These are phyloP conservation scores for Nyctibius bracteatus DNA, from an alignment of 2,113 vertebrate genomes.

Conservation along the genomic window DNA sequence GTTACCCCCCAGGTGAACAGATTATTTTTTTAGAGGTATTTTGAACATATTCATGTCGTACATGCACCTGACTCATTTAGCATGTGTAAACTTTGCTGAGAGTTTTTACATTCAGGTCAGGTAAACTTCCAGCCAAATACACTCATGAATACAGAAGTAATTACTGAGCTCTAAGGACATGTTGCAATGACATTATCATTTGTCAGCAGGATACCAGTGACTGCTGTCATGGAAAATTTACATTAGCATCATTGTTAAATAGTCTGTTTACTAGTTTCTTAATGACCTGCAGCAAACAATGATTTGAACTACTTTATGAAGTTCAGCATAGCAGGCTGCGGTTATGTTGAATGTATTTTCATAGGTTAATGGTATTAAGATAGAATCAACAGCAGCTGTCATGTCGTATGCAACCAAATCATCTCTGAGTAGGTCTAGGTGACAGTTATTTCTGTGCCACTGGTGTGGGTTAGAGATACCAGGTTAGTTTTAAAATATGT, in stretches of 20 bases:
- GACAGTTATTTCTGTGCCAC: not conserved
- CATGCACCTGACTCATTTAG: not conserved
- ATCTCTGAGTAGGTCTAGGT: not conserved
- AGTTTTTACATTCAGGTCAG: slow-evolving; percentile 47
- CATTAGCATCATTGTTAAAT: slow-evolving; percentile 60
- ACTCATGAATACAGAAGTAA: slow-evolving; percentile 50
- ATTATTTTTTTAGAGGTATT: slow-evolving; percentile 22
- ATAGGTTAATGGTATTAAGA: slow-evolving; percentile 32
- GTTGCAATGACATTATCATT: slow-evolving; percentile 52
- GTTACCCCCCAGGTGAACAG: not conserved
- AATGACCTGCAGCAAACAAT: slow-evolving; percentile 65
- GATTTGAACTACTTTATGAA: slow-evolving; percentile 46
- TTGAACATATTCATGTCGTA: not conserved
- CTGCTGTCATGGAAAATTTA: slow-evolving; percentile 67
- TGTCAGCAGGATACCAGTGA: slow-evolving; percentile 43
- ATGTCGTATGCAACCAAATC: not conserved
- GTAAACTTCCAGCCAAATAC: slow-evolving; percentile 32
- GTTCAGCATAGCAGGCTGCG: not conserved
- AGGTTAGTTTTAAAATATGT: not conserved
- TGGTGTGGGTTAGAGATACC: not conserved
- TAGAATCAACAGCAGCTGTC: slow-evolving; percentile 8
- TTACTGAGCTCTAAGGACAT: slow-evolving; percentile 48
- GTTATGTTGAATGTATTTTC: slow-evolving; percentile 8
- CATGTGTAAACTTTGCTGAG: not conserved
- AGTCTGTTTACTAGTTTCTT: slow-evolving; percentile 61